These are phyloP conservation scores for Protomyctophum bolini DNA, from an alignment of 2,113 vertebrate genomes.

Conservation along the genomic window DNA sequence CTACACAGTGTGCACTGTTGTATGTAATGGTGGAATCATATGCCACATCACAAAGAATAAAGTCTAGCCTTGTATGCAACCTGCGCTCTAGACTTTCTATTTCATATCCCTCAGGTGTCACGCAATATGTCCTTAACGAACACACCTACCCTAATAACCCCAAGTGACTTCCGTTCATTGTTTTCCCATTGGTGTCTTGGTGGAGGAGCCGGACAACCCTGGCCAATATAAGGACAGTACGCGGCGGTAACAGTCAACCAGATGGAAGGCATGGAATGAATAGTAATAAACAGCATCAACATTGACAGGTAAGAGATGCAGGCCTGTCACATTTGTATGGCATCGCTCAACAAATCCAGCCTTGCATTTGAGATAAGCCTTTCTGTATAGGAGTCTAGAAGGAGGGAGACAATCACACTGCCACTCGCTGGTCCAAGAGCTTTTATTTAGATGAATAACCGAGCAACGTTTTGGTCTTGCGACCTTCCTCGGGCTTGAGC, in stretches of 20 bases:
- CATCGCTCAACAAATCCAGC: neutral
- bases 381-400: too few species aligned
- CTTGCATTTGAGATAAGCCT: too few species aligned
- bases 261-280: slow-evolving; percentile 52
- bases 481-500: too few species aligned
- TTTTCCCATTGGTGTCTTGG: slow-evolving; percentile 45
- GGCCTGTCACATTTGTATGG: neutral
- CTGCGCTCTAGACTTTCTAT: slow-evolving; percentile 46
- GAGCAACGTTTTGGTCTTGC: too few species aligned
- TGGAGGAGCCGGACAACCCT: slow-evolving; percentile 19
- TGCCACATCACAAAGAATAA: slow-evolving; percentile 68
- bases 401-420: too few species aligned
- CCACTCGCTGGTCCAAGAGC: too few species aligned
- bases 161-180: slow-evolving; percentile 43
- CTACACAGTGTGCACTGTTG: slow-evolving; percentile 7
- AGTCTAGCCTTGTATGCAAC: slow-evolving; percentile 55
- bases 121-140: slow-evolving; percentile 59
- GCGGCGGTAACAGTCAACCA: slow-evolving; percentile 7
- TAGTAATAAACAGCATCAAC: slow-evolving; percentile 22
- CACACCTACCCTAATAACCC: slow-evolving; percentile 61
- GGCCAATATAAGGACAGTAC: slow-evolving; percentile 55
- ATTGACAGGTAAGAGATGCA: slow-evolving; percentile 49
- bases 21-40: slow-evolving; percentile 48
- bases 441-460: too few species aligned
- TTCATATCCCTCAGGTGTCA: slow-evolving; percentile 66